Percentiles rank a stretch among this genome's conserved stretches.
Evolutionary conservation across 2,797 vertebrate genomes (phyloP).

Genomic region (Psittacula derbiana): DNA sequence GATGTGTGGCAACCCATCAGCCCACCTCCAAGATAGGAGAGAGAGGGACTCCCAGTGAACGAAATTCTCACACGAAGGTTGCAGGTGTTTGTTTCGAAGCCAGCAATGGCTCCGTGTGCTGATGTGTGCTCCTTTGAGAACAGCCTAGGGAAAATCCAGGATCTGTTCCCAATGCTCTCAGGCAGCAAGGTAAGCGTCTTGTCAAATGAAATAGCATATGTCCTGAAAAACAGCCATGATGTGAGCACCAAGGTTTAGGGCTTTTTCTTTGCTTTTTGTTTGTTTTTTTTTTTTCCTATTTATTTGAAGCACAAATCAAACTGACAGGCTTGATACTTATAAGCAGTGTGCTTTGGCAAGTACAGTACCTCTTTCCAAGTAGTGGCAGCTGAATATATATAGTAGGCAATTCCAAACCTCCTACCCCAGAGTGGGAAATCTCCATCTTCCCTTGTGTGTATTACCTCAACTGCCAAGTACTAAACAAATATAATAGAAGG

Average conservation of each 20-base stretch:
- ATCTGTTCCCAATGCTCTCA: not conserved
- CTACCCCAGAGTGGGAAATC: not conserved
- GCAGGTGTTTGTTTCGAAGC: not conserved
- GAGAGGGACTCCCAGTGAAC: not conserved
- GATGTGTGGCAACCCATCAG: not conserved
- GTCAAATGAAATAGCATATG: not conserved
- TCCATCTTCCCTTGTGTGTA: not conserved
- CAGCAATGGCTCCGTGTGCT: not conserved
- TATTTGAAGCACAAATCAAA: conserved; percentile 25
- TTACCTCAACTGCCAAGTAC: not conserved
- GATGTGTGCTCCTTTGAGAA: not conserved
- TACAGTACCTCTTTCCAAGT: not conserved
- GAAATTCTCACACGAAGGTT: not conserved
- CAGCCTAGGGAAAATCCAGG: not conserved
- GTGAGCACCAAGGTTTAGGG: not conserved
- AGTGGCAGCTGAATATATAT: conserved; percentile 15
- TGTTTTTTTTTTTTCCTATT: not conserved
- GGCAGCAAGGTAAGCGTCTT: not conserved
- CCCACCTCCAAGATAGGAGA: not conserved
- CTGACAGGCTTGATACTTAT: conserved; percentile 5
- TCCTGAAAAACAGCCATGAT: not conserved
- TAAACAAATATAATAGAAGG: not conserved
- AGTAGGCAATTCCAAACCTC: conserved; percentile 29
- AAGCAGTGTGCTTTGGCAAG: not conserved
- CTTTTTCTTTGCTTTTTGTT: not conserved